Base-by-base conservation (phyloP, 2,888 invertebrate genomes). In the Hartigia nigra region DNA sequence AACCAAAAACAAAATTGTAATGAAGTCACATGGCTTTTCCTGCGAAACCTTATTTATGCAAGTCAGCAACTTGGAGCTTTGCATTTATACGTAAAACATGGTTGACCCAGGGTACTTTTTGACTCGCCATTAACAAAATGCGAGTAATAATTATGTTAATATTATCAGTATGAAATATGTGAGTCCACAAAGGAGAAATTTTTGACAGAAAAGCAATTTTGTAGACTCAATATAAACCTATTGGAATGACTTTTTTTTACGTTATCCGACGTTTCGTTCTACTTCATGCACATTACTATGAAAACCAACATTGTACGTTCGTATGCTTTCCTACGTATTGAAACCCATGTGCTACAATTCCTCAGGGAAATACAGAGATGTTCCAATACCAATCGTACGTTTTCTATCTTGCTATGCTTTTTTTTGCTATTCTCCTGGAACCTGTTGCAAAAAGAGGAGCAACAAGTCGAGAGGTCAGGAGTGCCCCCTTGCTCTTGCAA, bases 401-500 rank as follows among this genome's bases (percentile, higher is more conserved):
- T 55, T 55, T 55, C 55, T 23, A 23, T 23, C 55, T 55, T 23
- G 55, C 55, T 55, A 55, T 55, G 55, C 55, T 55, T 23, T 23
- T 55, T 55, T 70, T n/a, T 39, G 69, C 75, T 70, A 77, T 79
- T 79, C 78, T 78, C 74, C 76, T 70, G 35, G 78, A 82, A 82
- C 82, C 83, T 83, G 83, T 82, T 83, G 83, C 83, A 81, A 82
- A 81, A 82, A 81, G 74, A 77, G 35, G 78, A 81, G 81, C 83
- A 82, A 82, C 82, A 82, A 81, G 82, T 81, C 79, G 69, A 77
- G 77, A 79, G 72, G 34, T 55, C 23, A 55, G 55, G 55, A 55
- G 55, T 55, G 55, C 55, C 55, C 23, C 55, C 23, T 23, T 55
- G 55, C 55, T 55, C 55, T 55, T 23, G 55, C 23, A 55, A 55